Evolutionary conservation across 2,113 vertebrate species (phyloP).

Genomic region (Candoia aspera): DNA sequence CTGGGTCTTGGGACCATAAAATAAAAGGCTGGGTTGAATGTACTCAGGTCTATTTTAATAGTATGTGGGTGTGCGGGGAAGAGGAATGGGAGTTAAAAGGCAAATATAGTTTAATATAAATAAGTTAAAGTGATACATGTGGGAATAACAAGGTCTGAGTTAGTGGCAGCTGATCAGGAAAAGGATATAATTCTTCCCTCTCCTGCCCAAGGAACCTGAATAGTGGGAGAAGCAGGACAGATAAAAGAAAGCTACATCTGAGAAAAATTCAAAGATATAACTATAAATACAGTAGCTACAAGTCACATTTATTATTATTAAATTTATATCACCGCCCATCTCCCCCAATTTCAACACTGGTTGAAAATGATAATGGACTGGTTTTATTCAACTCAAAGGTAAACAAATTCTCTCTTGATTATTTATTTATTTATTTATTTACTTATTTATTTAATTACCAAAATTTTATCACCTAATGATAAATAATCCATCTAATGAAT

Average conservation of each 20-base stretch:
- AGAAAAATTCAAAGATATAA: background rate
- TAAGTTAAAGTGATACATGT: background rate
- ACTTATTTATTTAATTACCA: too few relatives aligned
- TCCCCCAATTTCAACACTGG: too few relatives aligned
- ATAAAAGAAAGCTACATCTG: too few relatives aligned
- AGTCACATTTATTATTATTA: too few relatives aligned
- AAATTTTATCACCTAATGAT: too few relatives aligned
- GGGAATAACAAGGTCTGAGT: background rate
- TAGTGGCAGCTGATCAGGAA: background rate
- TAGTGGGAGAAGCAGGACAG: too few relatives aligned
- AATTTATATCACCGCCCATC: too few relatives aligned
- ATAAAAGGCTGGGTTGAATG: background rate
- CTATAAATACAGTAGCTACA: background rate
- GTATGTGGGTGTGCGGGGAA: background rate
- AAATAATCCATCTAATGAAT: too few relatives aligned
- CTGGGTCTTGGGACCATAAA: background rate
- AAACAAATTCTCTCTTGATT: background rate
- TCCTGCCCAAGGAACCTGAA: too few relatives aligned
- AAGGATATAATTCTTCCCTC: background rate
- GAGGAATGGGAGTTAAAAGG: background rate
- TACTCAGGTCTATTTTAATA: background rate
- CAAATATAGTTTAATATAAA: background rate
- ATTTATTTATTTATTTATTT: too few relatives aligned
- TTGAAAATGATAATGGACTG: background rate
- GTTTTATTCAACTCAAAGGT: background rate